A percentile compares a stretch with the other conserved stretches of the same genome.
Evolutionary conservation across 2,113 vertebrate species (phyloP).

Genomic region (Phalacrocorax brasilianus): DNA sequence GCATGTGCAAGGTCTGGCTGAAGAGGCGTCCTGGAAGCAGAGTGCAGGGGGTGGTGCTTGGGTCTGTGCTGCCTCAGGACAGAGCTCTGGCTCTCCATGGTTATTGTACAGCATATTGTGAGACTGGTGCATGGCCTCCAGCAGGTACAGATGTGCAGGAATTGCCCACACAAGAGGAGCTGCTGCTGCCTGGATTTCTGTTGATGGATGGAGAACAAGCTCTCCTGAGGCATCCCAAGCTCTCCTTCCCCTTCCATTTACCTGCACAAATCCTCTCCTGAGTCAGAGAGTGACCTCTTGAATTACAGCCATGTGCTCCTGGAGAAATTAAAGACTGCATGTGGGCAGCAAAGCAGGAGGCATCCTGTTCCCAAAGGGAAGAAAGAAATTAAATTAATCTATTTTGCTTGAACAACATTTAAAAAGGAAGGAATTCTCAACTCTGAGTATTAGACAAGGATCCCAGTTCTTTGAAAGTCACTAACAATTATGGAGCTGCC

Average conservation of each 20-base stretch:
- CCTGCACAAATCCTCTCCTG: background rate
- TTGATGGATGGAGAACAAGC: background rate
- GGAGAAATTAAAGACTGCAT: slow-evolving; percentile 12
- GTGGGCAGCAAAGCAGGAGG: slow-evolving; percentile 34
- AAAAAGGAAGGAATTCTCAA: slow-evolving; percentile 56
- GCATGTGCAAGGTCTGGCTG: background rate
- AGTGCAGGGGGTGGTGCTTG: rapidly evolving
- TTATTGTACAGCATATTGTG: background rate
- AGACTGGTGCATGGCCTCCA: background rate
- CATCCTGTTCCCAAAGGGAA: slow-evolving; percentile 31
- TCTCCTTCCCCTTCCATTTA: background rate
- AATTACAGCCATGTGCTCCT: background rate
- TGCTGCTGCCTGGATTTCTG: background rate
- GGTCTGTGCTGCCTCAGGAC: background rate
- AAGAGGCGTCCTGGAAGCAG: background rate
- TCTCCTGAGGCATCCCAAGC: background rate
- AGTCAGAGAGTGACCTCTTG: background rate
- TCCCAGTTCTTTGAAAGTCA: slow-evolving; percentile 70
- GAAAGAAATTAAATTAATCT: slow-evolving; percentile 68
- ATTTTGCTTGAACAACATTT: slow-evolving; percentile 71
- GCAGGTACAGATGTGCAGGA: background rate
- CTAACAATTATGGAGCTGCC: slow-evolving; percentile 70
- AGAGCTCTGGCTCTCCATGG: background rate
- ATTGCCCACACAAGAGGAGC: background rate
- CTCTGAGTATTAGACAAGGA: slow-evolving; percentile 30